A percentile compares a stretch with the other conserved stretches of the same genome.
Conservation (phyloP, 2,888 invertebrate species). For the Diogma glabrata region DNA sequence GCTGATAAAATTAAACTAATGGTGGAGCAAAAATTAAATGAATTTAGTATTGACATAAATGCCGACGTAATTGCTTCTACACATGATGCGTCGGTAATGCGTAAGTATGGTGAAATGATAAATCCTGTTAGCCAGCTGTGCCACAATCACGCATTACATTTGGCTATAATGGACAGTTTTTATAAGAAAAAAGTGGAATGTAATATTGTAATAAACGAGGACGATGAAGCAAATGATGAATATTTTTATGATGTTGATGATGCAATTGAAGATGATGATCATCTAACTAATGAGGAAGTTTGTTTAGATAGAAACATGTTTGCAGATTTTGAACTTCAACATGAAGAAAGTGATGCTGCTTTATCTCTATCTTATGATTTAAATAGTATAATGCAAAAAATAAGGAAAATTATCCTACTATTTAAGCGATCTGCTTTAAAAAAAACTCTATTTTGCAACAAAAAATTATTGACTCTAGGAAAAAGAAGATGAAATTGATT, state of each 20-base stretch:
- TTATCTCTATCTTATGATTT: not conserved
- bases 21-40: constrained; percentile 4
- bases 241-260: constrained; percentile 3
- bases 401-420: constrained; percentile 9
- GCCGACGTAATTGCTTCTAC: constrained; percentile 7
- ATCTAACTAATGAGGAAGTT: constrained; percentile 7
- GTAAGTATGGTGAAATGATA: constrained; percentile 5
- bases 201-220: not conserved
- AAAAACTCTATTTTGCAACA: constrained; percentile 7
- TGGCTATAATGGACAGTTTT: not conserved
- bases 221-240: constrained; percentile 3
- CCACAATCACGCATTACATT: constrained; percentile 9
- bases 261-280: not conserved
- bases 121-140: not conserved
- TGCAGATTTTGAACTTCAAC: constrained; percentile 1
- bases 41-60: constrained; percentile 8
- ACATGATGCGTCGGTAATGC: constrained; percentile 9
- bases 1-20: constrained; percentile 2
- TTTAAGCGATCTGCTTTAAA: constrained; percentile 5
- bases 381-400: not conserved
- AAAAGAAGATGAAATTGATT: constrained; percentile 3
- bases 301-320: not conserved
- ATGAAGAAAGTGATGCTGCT: not conserved
- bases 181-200: not conserved
- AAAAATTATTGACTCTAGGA: not conserved